Evolutionary conservation across 2,113 vertebrate genomes (phyloP).

Genomic region (Gnathonemus echidnorhynchus): DNA sequence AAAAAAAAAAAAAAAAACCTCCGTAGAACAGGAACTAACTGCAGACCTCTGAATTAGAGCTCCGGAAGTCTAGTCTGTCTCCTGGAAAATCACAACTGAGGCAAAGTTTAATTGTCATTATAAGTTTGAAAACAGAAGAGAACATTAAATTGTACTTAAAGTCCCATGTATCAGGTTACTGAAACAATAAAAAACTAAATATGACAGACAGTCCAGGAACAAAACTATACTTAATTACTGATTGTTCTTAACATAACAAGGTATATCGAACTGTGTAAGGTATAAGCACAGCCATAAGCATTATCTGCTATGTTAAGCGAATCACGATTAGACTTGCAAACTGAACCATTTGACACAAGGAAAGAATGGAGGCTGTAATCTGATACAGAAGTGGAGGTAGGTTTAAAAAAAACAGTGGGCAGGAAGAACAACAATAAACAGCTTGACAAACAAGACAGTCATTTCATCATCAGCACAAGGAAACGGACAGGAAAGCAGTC

Average conservation of each 20-base stretch:
- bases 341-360: background rate
- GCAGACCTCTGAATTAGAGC: constrained; percentile 37
- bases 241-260: background rate
- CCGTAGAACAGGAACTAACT: constrained; percentile 51
- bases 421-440: constrained; percentile 1
- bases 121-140: background rate
- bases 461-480: background rate
- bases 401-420: background rate
- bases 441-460: background rate
- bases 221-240: background rate
- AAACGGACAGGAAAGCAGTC: background rate
- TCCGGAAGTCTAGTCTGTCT: constrained; percentile 41
- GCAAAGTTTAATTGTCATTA: background rate
- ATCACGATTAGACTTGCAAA: background rate
- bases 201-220: background rate
- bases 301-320: background rate
- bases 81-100: constrained; percentile 7
- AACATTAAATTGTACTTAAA: background rate
- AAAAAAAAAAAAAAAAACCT: constrained; percentile 22
- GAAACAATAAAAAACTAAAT: background rate
- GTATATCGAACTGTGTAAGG: background rate
- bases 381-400: background rate
- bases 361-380: background rate
- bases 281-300: background rate
- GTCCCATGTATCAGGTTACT: background rate